These are phyloP conservation scores for Neostethus bicornis DNA, from an alignment of 2,797 vertebrate genomes.

Conservation along the genomic window DNA sequence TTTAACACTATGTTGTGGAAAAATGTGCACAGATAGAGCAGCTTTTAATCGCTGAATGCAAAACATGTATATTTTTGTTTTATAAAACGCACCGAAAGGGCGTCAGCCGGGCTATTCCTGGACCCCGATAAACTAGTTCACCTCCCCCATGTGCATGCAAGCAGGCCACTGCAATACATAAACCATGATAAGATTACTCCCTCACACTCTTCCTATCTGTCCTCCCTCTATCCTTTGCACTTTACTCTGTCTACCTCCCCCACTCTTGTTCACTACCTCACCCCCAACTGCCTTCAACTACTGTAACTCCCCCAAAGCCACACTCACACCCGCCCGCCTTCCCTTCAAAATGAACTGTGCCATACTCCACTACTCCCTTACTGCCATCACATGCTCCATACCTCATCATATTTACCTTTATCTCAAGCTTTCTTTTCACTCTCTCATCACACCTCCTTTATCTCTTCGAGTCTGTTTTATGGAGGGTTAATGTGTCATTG, in stretches of 20 bases:
- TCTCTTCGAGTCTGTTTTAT: constrained; percentile 34
- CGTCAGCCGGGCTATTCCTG: constrained; percentile 48
- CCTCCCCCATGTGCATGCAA: constrained; percentile 46
- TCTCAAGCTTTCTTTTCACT: constrained; percentile 48
- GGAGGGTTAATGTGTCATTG: constrained; percentile 37
- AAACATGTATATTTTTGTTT: neutral
- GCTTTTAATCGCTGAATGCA: neutral
- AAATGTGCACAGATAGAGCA: neutral
- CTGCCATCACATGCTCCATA: constrained; percentile 32
- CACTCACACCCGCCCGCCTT: neutral
- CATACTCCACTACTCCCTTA: constrained; percentile 19
- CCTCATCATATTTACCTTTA: constrained; percentile 53
- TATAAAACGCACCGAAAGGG: constrained; percentile 26
- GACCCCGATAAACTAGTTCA: constrained; percentile 42
- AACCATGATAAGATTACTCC: constrained; percentile 67
- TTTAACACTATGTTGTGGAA: neutral
- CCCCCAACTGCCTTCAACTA: constrained; percentile 10
- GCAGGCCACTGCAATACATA: constrained; percentile 54
- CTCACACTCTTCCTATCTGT: constrained; percentile 45
- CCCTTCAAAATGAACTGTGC: constrained; percentile 18
- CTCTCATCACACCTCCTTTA: constrained; percentile 44
- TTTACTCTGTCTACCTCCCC: constrained; percentile 36
- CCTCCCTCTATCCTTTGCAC: constrained; percentile 48
- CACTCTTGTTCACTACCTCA: constrained; percentile 17
- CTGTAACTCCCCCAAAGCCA: constrained; percentile 8